Percentiles rank a stretch among this genome's conserved stretches.
These are phyloP conservation scores for Lacerta agilis DNA, from an alignment of 2,797 vertebrate genomes.

Conservation along the genomic window DNA sequence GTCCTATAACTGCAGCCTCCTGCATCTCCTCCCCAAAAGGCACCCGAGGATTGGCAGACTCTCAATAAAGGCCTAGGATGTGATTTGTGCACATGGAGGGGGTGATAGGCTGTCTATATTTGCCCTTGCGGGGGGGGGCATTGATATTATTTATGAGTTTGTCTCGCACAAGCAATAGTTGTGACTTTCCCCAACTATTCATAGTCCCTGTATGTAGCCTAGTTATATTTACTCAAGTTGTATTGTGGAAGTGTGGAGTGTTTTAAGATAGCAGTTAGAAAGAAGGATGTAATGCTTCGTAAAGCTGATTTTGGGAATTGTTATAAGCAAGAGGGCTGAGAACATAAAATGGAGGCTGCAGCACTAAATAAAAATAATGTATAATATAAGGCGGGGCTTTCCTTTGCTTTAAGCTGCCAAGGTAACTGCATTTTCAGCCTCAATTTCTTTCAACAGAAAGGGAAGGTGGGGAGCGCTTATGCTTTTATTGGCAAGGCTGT, in stretches of 20 bases:
- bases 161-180: not conserved
- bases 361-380: constrained; percentile 17
- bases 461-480: not conserved
- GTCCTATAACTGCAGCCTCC: not conserved
- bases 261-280: not conserved
- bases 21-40: not conserved
- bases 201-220: not conserved
- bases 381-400: not conserved
- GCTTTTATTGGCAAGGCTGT: not conserved
- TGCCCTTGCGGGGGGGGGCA: not conserved
- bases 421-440: constrained; percentile 28
- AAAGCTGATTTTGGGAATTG: not conserved
- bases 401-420: not conserved
- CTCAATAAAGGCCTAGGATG: not conserved
- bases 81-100: not conserved
- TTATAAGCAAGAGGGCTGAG: not conserved
- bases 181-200: not conserved
- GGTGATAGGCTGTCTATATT: not conserved
- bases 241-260: not conserved
- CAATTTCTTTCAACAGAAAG: not conserved
- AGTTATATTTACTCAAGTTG: not conserved
- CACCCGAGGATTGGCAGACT: not conserved
- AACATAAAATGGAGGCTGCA: constrained; percentile 6
- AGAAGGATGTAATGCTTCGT: not conserved
- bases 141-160: constrained; percentile 19